phyloP scores from a whole-genome alignment of 2,113 vertebrate genomes.

The Siphamia tubifer region DNA sequence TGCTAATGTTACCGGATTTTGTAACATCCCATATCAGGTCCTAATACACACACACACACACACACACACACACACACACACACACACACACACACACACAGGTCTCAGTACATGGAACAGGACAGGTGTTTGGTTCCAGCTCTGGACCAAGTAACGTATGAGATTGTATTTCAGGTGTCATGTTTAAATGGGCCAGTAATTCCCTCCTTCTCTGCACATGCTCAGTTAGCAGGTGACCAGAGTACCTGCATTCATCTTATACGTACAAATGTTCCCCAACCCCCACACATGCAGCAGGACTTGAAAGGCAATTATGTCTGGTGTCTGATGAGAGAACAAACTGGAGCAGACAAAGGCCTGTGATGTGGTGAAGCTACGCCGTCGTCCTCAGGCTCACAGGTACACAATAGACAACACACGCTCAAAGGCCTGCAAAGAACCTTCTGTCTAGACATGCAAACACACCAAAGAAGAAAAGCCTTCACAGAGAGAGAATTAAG shows the following conservation, averaged over 20 bases:
- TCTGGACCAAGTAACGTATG: not conserved
- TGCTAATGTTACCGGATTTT: constrained; percentile 45
- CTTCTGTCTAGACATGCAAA: constrained; percentile 66
- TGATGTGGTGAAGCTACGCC: constrained; percentile 68
- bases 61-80: constrained; percentile 7
- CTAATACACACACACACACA: constrained; percentile 10
- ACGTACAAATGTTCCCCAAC: not conserved
- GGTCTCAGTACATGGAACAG: constrained; percentile 47
- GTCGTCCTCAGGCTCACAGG: constrained; percentile 45
- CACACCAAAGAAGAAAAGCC: constrained; percentile 44
- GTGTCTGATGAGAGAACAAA: constrained; percentile 59
- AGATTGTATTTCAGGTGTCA: constrained; percentile 68
- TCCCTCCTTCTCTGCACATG: constrained; percentile 17
- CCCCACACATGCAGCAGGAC: constrained; percentile 6
- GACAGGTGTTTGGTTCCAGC: constrained; percentile 54
- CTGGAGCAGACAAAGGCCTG: constrained; percentile 54
- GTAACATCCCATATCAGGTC: constrained; percentile 16
- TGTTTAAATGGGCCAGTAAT: constrained; percentile 48
- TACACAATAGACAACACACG: constrained; percentile 43
- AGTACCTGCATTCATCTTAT: constrained; percentile 1
- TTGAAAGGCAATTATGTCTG: constrained; percentile 60
- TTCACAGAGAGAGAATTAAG: constrained; percentile 28
- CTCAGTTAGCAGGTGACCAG: constrained; percentile 27
- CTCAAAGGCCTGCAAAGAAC: constrained; percentile 49
- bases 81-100: not conserved